phyloP scores from a whole-genome alignment of 2,797 vertebrate genomes.

The Todus mexicanus region DNA sequence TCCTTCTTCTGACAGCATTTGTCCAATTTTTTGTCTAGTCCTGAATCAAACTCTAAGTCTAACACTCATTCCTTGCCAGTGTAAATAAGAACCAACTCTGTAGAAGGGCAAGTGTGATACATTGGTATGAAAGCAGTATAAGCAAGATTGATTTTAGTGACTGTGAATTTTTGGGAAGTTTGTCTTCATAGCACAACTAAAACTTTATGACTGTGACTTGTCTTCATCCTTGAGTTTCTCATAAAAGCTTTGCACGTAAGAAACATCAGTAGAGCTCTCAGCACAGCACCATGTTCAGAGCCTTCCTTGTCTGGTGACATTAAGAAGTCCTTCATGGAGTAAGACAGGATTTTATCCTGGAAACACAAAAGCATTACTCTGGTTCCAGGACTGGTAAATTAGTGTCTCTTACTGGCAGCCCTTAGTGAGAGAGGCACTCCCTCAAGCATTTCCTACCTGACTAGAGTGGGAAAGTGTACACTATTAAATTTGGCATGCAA shows the following conservation, averaged over 20 bases:
- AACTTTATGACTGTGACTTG: not conserved
- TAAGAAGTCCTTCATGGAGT: not conserved
- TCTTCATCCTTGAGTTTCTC: not conserved
- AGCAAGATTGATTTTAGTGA: not conserved
- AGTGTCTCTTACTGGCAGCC: not conserved
- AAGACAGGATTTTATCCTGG: not conserved
- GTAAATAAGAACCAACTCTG: not conserved
- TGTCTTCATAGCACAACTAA: not conserved
- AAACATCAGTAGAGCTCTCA: not conserved
- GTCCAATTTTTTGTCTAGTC: not conserved
- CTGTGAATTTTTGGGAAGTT: not conserved
- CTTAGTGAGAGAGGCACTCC: not conserved
- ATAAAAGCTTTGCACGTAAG: not conserved
- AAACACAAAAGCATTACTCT: not conserved
- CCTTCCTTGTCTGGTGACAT: not conserved
- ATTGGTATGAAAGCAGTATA: not conserved
- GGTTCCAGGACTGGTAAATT: not conserved
- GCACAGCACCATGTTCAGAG: not conserved
- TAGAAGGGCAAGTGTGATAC: not conserved
- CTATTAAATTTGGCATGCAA: slow-evolving; percentile 38
- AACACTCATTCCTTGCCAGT: not conserved
- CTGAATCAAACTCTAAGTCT: not conserved
- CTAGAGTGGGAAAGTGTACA: not conserved
- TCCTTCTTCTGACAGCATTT: not conserved
- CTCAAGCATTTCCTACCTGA: slow-evolving; percentile 44